Base-by-base conservation (phyloP, 2,797 vertebrate genomes). In the Synanceia verrucosa region DNA sequence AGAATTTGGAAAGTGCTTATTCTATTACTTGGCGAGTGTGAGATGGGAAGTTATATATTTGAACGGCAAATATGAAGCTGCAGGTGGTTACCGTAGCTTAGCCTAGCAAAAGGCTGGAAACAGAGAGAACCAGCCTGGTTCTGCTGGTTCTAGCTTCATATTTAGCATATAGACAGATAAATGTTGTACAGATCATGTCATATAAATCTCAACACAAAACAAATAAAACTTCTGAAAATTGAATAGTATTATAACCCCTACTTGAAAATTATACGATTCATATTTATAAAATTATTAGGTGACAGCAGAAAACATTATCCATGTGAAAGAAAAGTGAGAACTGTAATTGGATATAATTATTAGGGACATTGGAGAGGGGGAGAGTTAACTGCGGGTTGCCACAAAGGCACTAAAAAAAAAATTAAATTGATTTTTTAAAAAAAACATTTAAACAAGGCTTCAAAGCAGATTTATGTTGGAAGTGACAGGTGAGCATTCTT, bases 161-260 rank as follows among this genome's bases (percentile, higher is more conserved):
- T 64, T 28, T 18, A 53, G 4, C 5, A 4, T 9, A 18, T 16
- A 52, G 6, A 53, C 10, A 31, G n/a, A 9, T 44, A 10, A 8
- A 9, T n/a, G 5, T 59, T 36, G 0, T 33, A 31, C 9, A 0
- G 5, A 43, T 41, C 11, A 0, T 52, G 16, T 31, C 18, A 31
- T 52, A 9, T 0, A 5, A 55, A 1, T 36, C 51, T 1, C 2
- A 0, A 7, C 55, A 58, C 29, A 56, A 11, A 53, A 6, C 8
- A 44, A 44, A 44, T 44, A 11, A 44, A 44, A n/a, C n/a, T n/a
- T n/a, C n/a, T n/a, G n/a, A n/a, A n/a, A n/a, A n/a, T n/a, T n/a
- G n/a, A n/a, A n/a, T n/a, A n/a, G n/a, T n/a, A n/a, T n/a, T n/a
- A n/a, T n/a, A n/a, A 24, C 13, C 63, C 23, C 18, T 23, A 9